A percentile compares a stretch with the other conserved stretches of the same genome.
phyloP scores from a whole-genome alignment of 1,140 invertebrate species.

The Atta colombica region DNA sequence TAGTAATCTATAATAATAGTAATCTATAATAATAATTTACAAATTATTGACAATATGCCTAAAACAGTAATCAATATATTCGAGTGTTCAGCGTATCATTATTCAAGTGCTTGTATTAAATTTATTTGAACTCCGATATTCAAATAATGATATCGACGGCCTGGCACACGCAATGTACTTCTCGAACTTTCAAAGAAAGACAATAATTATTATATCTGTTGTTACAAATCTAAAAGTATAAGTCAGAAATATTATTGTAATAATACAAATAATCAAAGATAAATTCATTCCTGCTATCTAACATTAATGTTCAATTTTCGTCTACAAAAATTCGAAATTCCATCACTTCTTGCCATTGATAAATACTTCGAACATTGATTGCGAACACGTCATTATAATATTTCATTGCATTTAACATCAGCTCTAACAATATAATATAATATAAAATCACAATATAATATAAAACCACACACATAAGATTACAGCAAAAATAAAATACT shows the following conservation, averaged over 20 bases:
- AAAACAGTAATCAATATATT: background rate
- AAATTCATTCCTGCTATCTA: slow-evolving; percentile 1
- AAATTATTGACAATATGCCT: slow-evolving; percentile 9
- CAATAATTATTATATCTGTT: slow-evolving; percentile 7
- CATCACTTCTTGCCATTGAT: background rate
- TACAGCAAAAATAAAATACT: background rate
- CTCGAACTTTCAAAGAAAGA: slow-evolving; percentile 29
- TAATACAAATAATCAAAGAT: slow-evolving; percentile 6
- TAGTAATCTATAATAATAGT: background rate
- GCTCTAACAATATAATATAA: slow-evolving; percentile 19
- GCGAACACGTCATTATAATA: slow-evolving; percentile 13
- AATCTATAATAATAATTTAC: slow-evolving; percentile 31
- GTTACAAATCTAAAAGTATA: slow-evolving; percentile 26
- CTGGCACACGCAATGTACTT: slow-evolving; percentile 22
- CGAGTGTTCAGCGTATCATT: background rate
- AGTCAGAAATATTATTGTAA: background rate
- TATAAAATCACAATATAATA: background rate
- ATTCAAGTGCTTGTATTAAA: background rate
- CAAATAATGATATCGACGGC: slow-evolving; percentile 26
- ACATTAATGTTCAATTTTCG: background rate
- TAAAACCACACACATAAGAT: background rate
- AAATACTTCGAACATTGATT: background rate
- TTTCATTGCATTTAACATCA: slow-evolving; percentile 16
- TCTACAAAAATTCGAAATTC: background rate
- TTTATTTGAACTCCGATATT: background rate